Base-by-base conservation (phyloP, 2,113 vertebrate species). In the Psittacara wagleri region DNA sequence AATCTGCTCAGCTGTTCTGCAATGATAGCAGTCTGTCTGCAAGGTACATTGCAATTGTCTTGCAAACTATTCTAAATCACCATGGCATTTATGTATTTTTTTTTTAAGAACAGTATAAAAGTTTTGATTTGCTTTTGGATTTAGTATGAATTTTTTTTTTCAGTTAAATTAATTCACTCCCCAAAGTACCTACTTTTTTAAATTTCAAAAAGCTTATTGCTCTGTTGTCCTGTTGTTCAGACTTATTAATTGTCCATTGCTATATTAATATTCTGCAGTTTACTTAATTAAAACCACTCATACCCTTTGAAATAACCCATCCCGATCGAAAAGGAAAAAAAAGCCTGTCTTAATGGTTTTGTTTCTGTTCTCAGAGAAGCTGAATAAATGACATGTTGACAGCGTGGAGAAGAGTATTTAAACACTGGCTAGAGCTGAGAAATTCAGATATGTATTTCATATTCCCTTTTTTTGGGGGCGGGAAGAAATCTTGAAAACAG, bases 391-490 rank as follows among this genome's bases (percentile, higher is more conserved):
- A n/a, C 51, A 27, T 55, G 20, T 24, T 24, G 35, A 46, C 37
- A 43, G 41, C 41, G 24, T 48, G 35, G n/a, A 80, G 13, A 51
- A 84, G 22, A 48, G 11, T 41, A 41, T 70, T 23, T 77, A 51
- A 81, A 91, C 25, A 23, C 23, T 29, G 29, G 18, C 69, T 59
- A 84, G 44, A 87, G 7, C n/a, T 35, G 20, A 35, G 68, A 64
- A 70, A 66, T 83, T 87, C n/a, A 61, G 39, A 70, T 48, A 18
- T 2, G 2, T 43, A 19, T 68, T 88, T 88, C n/a, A 31, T 68
- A 73, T 68, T 68, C 27, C 37, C 9, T 16, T 37, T 52, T 63
- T 51, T 37, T 62, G 1, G 0, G 7, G 13, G 35, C 2, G 5
- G 6, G 6, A 33, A 74, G 14, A 48, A 28, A 17, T 81, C 54